These are phyloP conservation scores for Anthoscopus minutus DNA, from an alignment of 2,113 vertebrate species.

Conservation along the genomic window DNA sequence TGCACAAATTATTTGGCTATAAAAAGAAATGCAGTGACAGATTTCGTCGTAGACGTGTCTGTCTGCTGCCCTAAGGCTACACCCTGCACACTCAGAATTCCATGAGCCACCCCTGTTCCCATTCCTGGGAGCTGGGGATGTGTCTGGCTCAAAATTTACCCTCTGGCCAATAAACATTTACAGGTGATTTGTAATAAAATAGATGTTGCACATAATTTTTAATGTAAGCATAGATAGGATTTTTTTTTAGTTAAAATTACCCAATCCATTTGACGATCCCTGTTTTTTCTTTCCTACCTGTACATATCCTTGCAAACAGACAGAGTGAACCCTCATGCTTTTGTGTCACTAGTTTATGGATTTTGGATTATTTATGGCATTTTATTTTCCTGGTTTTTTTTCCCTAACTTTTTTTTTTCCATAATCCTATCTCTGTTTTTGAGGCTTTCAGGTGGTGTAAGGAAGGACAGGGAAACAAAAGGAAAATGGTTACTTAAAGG, in stretches of 20 bases:
- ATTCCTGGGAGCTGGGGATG: background rate
- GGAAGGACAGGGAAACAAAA: background rate
- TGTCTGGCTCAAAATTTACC: background rate
- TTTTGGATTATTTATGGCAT: background rate
- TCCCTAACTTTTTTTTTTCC: background rate
- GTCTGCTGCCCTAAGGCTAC: background rate
- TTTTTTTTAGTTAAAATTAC: background rate
- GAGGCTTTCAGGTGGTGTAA: background rate
- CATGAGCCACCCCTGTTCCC: background rate
- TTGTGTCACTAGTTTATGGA: background rate
- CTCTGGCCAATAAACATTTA: background rate
- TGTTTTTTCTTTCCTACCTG: background rate
- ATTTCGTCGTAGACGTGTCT: background rate
- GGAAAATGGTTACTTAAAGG: background rate
- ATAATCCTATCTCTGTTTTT: background rate
- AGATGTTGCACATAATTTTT: background rate
- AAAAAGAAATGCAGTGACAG: background rate
- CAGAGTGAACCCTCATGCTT: background rate
- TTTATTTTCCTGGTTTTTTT: background rate
- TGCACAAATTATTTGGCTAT: background rate
- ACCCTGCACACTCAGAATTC: background rate
- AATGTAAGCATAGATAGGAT: background rate
- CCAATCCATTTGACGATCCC: accelerated
- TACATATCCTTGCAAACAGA: background rate
- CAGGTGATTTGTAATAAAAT: background rate